Base-by-base conservation (phyloP, 2,888 invertebrate species). In the Zaprionus bogoriensis region DNA sequence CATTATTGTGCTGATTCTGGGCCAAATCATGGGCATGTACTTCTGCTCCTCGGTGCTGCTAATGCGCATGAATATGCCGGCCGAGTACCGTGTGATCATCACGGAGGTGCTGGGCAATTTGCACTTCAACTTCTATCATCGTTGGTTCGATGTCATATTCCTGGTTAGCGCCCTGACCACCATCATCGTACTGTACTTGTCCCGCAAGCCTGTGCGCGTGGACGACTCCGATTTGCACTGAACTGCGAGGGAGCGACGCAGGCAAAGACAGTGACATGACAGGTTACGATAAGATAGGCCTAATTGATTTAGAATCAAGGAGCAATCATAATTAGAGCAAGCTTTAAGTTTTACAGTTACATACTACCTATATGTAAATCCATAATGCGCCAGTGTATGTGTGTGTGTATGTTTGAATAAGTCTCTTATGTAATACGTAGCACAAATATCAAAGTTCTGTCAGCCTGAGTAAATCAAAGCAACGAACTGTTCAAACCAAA, bases 21-120 rank as follows among this genome's bases (percentile, higher is more conserved):
- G 99, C 1, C 99, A 99, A 92, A 96, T 99, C 81, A 99, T 99
- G 99, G 99, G 99, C 32, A 99, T 99, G 99, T 99, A 99, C 90
- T 99, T 99, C 92, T 97, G 99, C 52, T 99, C 99, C 0, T 98
- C 98, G 0, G 99, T 99, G 0, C 93, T 99, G 0, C 92, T 99
- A 36, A 98, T 99, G 95, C 92, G 99, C 25, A 99, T 99, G 99
- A 99, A 99, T 90, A 98, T 99, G 98, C 99, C 99, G 0, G 94
- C 96, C 0, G 98, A 99, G 90, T 99, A 99, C 91, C 93, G 99
- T 30, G 95, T 95, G 44, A 99, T 99, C 47, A 93, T 94, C 54
- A 93, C 93, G 0, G 93, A 94, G 92, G 99, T 99, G 0, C 91
- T 99, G 14, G 99, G 99, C 0, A 99, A 99, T 89, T 92, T 99